Evolutionary conservation across 2,888 invertebrate species (phyloP).

Genomic region (Tribolium freemani): DNA sequence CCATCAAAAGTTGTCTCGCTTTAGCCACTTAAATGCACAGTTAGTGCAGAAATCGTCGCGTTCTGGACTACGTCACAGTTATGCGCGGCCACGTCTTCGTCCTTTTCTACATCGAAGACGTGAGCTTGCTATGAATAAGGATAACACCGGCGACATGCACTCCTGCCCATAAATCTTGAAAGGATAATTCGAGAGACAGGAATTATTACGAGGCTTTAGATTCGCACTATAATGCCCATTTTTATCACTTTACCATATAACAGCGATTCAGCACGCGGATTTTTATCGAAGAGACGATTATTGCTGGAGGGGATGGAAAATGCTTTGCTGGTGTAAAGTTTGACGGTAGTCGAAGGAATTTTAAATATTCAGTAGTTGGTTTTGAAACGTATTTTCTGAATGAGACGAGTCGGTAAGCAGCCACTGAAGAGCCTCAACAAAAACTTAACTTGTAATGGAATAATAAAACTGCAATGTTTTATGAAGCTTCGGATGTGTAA

Average conservation of each 20-base stretch:
- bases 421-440: not conserved
- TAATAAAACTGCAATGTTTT: not conserved
- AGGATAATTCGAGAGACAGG: constrained; percentile 47
- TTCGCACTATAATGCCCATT: constrained; percentile 46
- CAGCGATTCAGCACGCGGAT: constrained; percentile 6
- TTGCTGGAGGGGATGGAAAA: not conserved
- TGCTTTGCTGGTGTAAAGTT: not conserved
- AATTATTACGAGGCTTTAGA: constrained; percentile 47
- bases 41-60: constrained; percentile 48
- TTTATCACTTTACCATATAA: constrained; percentile 45
- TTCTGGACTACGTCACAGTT: constrained; percentile 33
- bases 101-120: constrained; percentile 26
- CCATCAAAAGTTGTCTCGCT: constrained; percentile 65
- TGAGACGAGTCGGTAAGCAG: not conserved
- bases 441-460: not conserved
- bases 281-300: not conserved
- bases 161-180: constrained; percentile 44
- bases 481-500: not conserved
- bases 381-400: not conserved
- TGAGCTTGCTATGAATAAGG: constrained; percentile 14
- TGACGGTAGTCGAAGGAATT: not conserved
- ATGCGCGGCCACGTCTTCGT: constrained; percentile 30
- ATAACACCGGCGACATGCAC: constrained; percentile 41
- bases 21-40: constrained; percentile 62
- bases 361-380: not conserved